These are phyloP conservation scores for Sandelia bainsii DNA, from an alignment of 2,797 vertebrate genomes.

Conservation along the genomic window DNA sequence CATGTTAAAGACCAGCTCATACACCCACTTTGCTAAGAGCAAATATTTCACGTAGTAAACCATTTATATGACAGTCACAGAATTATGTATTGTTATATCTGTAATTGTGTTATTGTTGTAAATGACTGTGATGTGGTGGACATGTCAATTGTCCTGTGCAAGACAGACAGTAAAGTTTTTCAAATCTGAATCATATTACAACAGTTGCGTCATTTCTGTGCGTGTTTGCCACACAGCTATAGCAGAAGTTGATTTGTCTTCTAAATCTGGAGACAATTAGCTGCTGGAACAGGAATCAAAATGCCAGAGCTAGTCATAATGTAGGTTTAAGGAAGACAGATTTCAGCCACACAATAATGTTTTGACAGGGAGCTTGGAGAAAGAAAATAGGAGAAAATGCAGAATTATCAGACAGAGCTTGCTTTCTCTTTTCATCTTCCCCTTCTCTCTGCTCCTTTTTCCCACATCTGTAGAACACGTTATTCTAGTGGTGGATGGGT, in stretches of 20 bases:
- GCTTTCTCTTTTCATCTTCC: conserved; percentile 29
- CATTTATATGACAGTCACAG: not conserved
- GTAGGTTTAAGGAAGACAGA: conserved; percentile 54
- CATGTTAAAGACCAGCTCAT: not conserved
- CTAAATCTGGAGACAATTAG: conserved; percentile 73
- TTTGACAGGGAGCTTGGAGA: conserved; percentile 57
- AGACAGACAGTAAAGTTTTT: not conserved
- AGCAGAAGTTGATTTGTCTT: conserved; percentile 53
- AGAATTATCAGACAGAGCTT: conserved; percentile 10
- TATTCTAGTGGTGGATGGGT: conserved; percentile 36
- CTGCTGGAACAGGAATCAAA: conserved; percentile 61
- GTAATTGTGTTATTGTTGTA: conserved; percentile 26
- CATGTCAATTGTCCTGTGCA: conserved; percentile 12
- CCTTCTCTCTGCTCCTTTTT: conserved; percentile 29
- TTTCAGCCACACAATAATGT: conserved; percentile 48
- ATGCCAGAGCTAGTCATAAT: conserved; percentile 60
- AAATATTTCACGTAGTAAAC: conserved; percentile 3
- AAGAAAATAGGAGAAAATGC: conserved; percentile 34
- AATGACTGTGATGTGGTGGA: conserved; percentile 4
- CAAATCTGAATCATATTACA: conserved; percentile 46
- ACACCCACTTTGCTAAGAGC: conserved; percentile 14
- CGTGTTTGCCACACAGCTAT: conserved; percentile 28
- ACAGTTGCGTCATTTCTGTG: conserved; percentile 36
- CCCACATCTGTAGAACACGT: conserved; percentile 71
- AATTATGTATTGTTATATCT: not conserved